Percentiles rank a stretch among this genome's conserved stretches.
These are phyloP conservation scores for Eupithecia abbreviata DNA, from an alignment of 2,888 invertebrate genomes.

Conservation along the genomic window DNA sequence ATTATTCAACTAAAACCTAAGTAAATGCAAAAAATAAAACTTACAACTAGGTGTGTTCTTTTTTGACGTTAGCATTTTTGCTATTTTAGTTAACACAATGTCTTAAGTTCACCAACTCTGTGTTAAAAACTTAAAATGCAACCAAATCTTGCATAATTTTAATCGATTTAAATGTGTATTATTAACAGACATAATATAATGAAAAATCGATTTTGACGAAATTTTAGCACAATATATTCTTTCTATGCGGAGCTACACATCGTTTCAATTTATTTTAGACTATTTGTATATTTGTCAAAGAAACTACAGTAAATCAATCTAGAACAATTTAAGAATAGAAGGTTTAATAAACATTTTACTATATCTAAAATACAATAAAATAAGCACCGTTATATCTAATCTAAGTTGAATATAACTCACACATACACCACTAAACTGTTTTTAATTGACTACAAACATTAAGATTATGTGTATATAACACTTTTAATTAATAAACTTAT, in stretches of 20 bases:
- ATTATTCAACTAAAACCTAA: background rate
- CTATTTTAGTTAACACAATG: background rate
- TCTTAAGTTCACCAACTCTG: background rate
- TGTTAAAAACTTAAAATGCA: background rate
- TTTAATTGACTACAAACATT: background rate
- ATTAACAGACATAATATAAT: background rate
- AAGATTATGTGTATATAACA: background rate
- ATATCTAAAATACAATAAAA: background rate
- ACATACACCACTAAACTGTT: background rate
- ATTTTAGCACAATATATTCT: background rate
- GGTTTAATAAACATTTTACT: background rate
- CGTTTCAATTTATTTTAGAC: background rate
- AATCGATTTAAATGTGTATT: background rate
- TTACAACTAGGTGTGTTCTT: background rate
- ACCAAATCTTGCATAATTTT: background rate
- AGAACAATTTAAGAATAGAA: background rate
- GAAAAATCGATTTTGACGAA: background rate
- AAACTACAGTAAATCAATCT: background rate
- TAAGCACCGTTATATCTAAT: background rate
- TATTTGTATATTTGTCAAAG: background rate
- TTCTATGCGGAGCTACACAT: background rate
- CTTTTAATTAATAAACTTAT: background rate
- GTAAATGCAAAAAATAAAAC: constrained; percentile 3
- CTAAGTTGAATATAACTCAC: background rate
- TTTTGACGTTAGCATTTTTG: background rate